phyloP scores from a whole-genome alignment of 2,797 vertebrate genomes.

The Syngnathus rostellatus region DNA sequence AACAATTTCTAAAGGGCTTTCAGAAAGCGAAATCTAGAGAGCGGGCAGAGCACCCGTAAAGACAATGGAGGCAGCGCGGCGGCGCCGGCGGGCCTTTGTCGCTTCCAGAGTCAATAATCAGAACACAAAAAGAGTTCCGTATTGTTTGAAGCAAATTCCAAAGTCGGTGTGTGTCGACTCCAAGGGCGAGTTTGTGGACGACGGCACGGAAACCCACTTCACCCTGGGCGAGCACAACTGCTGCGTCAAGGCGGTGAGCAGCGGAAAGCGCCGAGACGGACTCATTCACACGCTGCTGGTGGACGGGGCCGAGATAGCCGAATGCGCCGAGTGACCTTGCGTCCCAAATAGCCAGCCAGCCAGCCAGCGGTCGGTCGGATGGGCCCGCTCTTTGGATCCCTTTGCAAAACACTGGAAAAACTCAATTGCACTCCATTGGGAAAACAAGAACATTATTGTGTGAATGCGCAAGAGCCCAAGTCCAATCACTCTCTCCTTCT shows the following conservation, averaged over 20 bases:
- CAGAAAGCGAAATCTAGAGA: too few species aligned
- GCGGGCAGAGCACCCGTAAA: too few species aligned
- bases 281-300: slow-evolving; percentile 92
- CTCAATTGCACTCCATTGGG: neutral
- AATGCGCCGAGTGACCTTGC: slow-evolving; percentile 67
- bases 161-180: neutral
- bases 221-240: slow-evolving; percentile 81
- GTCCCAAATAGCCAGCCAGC: too few species aligned
- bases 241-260: slow-evolving; percentile 94
- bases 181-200: slow-evolving; percentile 96
- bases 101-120: too few species aligned
- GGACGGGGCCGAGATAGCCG: slow-evolving; percentile 82
- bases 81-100: too few species aligned
- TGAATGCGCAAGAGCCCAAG: neutral
- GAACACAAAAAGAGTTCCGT: too few species aligned
- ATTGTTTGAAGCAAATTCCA: too few species aligned
- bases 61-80: too few species aligned
- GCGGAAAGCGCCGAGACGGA: slow-evolving; percentile 87
- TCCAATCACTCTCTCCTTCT: neutral
- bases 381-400: neutral
- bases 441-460: neutral
- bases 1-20: too few species aligned
- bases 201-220: slow-evolving; percentile 97
- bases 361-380: neutral
- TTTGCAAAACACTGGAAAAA: neutral